Percentiles rank a stretch among this genome's conserved stretches.
phyloP scores from a whole-genome alignment of 2,113 vertebrate species.

The Bufo gargarizans region DNA sequence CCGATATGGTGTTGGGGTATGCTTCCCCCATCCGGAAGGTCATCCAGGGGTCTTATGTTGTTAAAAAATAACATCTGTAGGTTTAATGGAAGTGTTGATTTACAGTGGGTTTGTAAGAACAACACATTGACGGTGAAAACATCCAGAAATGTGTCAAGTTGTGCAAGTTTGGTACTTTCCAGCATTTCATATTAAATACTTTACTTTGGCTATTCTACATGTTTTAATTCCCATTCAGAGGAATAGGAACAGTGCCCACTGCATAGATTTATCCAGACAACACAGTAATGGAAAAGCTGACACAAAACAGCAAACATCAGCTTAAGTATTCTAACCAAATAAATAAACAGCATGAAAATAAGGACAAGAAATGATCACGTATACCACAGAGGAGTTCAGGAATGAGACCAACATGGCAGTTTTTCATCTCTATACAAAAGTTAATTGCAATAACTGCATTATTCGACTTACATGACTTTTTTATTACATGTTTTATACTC shows the following conservation, averaged over 20 bases:
- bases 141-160: too few relatives aligned
- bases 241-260: not conserved
- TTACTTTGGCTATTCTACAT: not conserved
- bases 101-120: not conserved
- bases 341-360: not conserved
- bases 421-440: too few relatives aligned
- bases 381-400: not conserved
- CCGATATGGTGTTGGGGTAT: too few relatives aligned
- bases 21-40: too few relatives aligned
- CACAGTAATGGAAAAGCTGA: too few relatives aligned
- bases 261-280: too few relatives aligned
- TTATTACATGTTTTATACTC: too few relatives aligned
- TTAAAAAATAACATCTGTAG: too few relatives aligned
- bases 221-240: not conserved
- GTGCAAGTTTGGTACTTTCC: not conserved
- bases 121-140: not conserved
- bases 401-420: not conserved
- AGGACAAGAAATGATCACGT: not conserved
- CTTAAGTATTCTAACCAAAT: not conserved
- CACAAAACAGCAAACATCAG: not conserved
- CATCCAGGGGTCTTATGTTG: too few relatives aligned
- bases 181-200: not conserved
- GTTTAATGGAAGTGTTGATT: too few relatives aligned
- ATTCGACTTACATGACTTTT: too few relatives aligned
- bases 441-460: too few relatives aligned